Conservation (phyloP, 2,797 vertebrate genomes). For the Florisuga fusca region DNA sequence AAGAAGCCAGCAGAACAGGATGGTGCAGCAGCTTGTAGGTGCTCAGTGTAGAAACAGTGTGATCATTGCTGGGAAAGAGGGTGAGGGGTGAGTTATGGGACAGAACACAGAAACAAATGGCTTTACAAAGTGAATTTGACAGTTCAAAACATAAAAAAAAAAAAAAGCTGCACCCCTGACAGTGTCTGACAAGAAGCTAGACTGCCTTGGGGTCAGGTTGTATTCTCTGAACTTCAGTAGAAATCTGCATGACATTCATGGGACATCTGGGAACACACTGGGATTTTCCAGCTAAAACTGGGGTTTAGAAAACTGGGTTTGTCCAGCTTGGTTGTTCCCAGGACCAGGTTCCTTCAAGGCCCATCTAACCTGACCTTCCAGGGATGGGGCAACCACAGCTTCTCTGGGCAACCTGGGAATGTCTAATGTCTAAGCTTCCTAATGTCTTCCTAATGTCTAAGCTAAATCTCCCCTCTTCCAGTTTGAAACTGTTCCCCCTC, state of each 20-base stretch:
- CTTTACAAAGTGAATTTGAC: background rate
- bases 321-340: no score
- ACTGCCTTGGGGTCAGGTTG: background rate
- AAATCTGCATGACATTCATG: background rate
- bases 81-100: background rate
- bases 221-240: background rate
- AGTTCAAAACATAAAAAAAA: background rate
- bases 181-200: background rate
- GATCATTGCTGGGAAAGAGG: background rate
- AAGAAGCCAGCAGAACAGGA: background rate
- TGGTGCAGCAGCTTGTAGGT: background rate
- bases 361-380: no score
- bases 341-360: no score
- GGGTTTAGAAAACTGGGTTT: no score
- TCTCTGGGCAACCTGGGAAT: no score
- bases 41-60: rapidly evolving
- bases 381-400: no score
- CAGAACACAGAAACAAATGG: background rate
- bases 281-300: background rate
- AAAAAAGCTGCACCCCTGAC: rapidly evolving
- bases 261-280: background rate
- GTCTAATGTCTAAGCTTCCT: no score
- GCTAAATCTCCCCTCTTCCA: no score
- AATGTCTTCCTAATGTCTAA: no score
- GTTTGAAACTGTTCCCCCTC: no score